Evolutionary conservation across 2,113 vertebrate genomes (phyloP).

Genomic region (Macaca mulatta): DNA sequence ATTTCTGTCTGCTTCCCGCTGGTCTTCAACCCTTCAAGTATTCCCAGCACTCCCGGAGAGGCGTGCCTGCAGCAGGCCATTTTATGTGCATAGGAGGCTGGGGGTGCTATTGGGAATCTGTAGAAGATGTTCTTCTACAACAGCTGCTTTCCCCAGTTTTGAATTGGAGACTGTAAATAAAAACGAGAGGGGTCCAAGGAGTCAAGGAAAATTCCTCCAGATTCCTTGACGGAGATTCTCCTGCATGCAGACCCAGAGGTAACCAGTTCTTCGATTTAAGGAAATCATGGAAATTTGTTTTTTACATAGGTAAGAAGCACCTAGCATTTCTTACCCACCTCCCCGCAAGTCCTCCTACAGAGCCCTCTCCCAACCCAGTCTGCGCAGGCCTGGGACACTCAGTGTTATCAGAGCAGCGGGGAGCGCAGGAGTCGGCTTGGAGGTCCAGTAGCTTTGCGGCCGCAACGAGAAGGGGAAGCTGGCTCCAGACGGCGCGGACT

Average conservation of each 20-base stretch:
- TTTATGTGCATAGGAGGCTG: background rate
- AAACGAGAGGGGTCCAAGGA: background rate
- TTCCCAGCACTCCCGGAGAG: background rate
- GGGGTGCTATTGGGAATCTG: background rate
- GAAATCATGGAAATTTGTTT: background rate
- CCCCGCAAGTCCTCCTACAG: background rate
- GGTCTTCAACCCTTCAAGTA: background rate
- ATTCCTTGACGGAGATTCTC: background rate
- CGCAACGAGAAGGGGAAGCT: rapidly evolving
- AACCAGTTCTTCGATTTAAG: background rate
- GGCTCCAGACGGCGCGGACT: rapidly evolving
- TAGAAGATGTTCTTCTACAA: background rate
- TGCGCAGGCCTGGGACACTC: no score
- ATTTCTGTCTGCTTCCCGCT: background rate
- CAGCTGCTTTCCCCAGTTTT: background rate
- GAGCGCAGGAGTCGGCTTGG: no score
- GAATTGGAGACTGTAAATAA: background rate
- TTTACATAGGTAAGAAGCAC: no score
- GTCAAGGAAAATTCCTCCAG: background rate
- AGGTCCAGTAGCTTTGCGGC: background rate
- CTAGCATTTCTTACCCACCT: no score
- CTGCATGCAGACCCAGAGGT: background rate
- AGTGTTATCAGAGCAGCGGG: rapidly evolving
- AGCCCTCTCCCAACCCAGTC: background rate
- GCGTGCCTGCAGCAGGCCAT: background rate